Base-by-base conservation (phyloP, 2,797 vertebrate genomes). In the Halcyon leucocephala region DNA sequence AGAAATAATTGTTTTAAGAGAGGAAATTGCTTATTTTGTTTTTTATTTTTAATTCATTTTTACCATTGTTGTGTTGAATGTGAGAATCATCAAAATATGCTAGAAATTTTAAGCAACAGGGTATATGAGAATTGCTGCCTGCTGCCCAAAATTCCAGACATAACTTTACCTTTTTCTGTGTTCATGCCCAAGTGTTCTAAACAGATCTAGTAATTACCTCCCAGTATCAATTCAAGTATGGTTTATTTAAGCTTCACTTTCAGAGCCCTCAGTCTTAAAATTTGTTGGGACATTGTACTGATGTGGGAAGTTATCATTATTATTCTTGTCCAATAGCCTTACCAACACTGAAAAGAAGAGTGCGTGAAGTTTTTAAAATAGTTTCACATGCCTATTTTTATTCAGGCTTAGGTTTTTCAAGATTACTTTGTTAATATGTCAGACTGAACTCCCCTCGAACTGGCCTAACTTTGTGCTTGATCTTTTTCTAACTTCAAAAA, bases 241-340 rank as follows among this genome's bases (percentile, higher is more conserved):
- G 37, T 92, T 49, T 65, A 39, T 70, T 48, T 85, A 64, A 69
- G 7, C 9, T 85, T 82, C 3, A 3, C 4, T 62, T 82, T 85
- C 37, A 70, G 9, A 4, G 37, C 64, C 6, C 10, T 54, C 22
- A 33, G 3, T 35, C 5, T 66, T 61, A 31, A 77, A 60, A 3
- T 18, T 55, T 39, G 52, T 5, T 0, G 0, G 10, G 19, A 28
- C 2, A 25, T 51, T 65, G 13, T 46, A 10, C 67, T 52, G 15
- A 0, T 33, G 6, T 33, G 9, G 28, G 26, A 82, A 91, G 35
- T 3, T 2, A 9, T 49, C 2, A 16, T 54, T 44, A 0, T 28
- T 74, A 5, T 52, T 66, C 26, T 62, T 52, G 20, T 61, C 14
- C 20, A n/a, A 26, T n/a, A 61, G 1, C 7, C 11, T 83, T 54